These are phyloP conservation scores for Pseudanteris insignis DNA, from an alignment of 2,888 invertebrate species.

Conservation along the genomic window DNA sequence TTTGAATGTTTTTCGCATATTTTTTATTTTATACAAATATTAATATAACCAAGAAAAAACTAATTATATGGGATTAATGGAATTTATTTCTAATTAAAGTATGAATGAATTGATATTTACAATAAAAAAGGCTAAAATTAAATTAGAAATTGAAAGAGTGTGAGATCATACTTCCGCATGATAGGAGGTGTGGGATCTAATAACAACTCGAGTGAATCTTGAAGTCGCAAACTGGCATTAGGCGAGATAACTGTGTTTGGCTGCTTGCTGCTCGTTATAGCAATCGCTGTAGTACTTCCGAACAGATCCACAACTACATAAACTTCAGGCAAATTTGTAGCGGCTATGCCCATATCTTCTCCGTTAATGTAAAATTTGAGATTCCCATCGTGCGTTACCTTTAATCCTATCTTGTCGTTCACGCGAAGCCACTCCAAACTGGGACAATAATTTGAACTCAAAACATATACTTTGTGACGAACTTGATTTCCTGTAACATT, in stretches of 20 bases:
- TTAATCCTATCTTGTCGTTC: slow-evolving; percentile 81
- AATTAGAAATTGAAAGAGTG: too few species aligned
- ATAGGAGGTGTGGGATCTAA: slow-evolving; percentile 69
- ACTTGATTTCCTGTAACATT: slow-evolving; percentile 74
- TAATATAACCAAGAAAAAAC: too few species aligned
- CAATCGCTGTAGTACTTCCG: slow-evolving; percentile 81
- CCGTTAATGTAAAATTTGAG: slow-evolving; percentile 83
- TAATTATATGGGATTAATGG: too few species aligned
- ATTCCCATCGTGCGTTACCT: slow-evolving; percentile 75
- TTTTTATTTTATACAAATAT: slow-evolving; percentile 2
- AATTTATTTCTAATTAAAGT: too few species aligned
- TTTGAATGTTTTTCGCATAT: too few species aligned
- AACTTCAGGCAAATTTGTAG: slow-evolving; percentile 81
- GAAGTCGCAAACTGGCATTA: slow-evolving; percentile 67
- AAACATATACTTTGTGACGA: slow-evolving; percentile 72
- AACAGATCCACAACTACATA: slow-evolving; percentile 85
- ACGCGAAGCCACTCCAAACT: slow-evolving; percentile 83
- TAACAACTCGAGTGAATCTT: slow-evolving; percentile 73
- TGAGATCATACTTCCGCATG: slow-evolving; percentile 61
- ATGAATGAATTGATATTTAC: too few species aligned
- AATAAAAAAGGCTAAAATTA: too few species aligned
- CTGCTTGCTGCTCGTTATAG: slow-evolving; percentile 75
- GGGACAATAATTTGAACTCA: slow-evolving; percentile 77
- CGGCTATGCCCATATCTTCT: slow-evolving; percentile 80
- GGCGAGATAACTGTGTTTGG: slow-evolving; percentile 68